Evolutionary conservation across 2,797 vertebrate genomes (phyloP).

Genomic region (Scolopax bukidnonensis): DNA sequence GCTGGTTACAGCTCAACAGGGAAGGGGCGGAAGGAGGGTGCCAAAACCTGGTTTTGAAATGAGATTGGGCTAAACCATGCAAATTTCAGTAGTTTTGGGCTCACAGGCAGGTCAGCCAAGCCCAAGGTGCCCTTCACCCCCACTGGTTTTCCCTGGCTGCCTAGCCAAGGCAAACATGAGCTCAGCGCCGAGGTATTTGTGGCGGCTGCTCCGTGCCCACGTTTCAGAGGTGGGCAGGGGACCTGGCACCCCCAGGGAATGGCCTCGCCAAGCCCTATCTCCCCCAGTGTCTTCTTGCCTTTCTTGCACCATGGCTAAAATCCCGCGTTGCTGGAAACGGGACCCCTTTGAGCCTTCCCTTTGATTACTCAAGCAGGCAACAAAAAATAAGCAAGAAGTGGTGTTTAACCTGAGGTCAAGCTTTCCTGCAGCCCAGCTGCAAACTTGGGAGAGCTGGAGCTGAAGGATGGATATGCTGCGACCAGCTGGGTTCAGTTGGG

Average conservation of each 20-base stretch:
- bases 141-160: fast-evolving
- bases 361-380: neutral
- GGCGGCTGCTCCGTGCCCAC: fast-evolving
- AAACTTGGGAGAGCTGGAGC: neutral
- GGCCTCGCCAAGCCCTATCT: fast-evolving
- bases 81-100: neutral
- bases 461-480: neutral
- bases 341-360: neutral
- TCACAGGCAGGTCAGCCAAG: neutral
- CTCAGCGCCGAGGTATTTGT: conserved; percentile 3
- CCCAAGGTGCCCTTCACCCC: neutral
- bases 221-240: neutral
- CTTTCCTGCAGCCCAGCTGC: neutral
- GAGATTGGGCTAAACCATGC: neutral
- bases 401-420: neutral
- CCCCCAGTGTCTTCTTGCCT: neutral
- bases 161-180: conserved; percentile 62
- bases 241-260: fast-evolving
- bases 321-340: fast-evolving
- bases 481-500: neutral
- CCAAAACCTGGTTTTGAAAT: neutral
- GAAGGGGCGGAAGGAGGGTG: neutral
- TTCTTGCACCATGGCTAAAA: neutral
- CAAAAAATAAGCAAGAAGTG: neutral
- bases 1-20: neutral